These are phyloP conservation scores for Suillia variegata DNA, from an alignment of 2,888 invertebrate species.

Conservation along the genomic window DNA sequence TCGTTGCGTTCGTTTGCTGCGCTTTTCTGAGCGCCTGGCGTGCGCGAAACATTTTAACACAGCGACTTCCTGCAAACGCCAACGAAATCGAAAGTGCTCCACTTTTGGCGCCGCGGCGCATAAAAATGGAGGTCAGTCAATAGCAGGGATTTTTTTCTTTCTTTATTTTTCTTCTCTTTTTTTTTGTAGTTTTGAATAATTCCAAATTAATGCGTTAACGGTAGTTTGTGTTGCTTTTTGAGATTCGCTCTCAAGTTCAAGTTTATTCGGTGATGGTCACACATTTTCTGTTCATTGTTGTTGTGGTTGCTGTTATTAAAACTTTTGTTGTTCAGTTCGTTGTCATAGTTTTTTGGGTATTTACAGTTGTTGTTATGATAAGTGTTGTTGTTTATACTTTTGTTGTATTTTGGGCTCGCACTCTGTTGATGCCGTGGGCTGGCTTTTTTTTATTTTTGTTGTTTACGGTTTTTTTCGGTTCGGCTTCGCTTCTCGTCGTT, in stretches of 20 bases:
- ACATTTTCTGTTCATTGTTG: background rate
- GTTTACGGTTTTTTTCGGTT: background rate
- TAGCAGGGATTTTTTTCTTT: background rate
- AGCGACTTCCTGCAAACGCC: background rate
- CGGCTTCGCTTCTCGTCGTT: too few species aligned
- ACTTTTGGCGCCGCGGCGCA: background rate
- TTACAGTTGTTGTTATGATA: background rate
- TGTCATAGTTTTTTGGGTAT: too few species aligned
- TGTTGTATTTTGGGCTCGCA: too few species aligned
- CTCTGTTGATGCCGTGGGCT: too few species aligned
- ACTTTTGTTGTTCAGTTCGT: background rate
- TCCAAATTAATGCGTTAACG: background rate
- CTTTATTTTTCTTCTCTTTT: background rate
- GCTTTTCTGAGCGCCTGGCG: background rate
- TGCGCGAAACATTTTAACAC: background rate
- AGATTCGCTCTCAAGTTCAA: background rate
- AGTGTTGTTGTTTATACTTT: background rate
- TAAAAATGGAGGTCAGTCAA: background rate
- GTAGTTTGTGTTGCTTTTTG: background rate
- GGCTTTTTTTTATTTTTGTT: too few species aligned
- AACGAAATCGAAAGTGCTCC: conserved; percentile 1
- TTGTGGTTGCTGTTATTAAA: background rate
- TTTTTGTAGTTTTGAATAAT: background rate
- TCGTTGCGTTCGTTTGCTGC: background rate
- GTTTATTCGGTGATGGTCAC: background rate